phyloP scores from a whole-genome alignment of 2,797 vertebrate species.

The Dermochelys coriacea region DNA sequence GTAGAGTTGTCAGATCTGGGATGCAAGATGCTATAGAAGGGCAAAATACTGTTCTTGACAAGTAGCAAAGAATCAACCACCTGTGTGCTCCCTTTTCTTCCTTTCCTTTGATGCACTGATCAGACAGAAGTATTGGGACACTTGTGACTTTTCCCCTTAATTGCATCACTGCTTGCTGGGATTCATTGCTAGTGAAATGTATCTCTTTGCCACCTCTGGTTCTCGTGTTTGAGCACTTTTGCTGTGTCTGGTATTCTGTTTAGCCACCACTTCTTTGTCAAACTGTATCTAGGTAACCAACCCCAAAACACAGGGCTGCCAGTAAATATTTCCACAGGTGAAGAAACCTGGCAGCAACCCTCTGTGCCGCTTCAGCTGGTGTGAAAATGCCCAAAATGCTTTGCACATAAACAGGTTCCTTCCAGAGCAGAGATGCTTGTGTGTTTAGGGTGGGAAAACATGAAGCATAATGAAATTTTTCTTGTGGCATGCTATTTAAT shows the following conservation, averaged over 20 bases:
- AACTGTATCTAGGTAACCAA: background rate
- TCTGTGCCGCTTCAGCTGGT: background rate
- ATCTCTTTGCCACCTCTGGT: background rate
- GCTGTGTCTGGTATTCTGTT: fast-evolving
- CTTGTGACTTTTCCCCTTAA: background rate
- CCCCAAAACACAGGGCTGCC: background rate
- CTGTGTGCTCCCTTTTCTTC: background rate
- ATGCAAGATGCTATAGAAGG: background rate
- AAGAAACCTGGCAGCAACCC: background rate
- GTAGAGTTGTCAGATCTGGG: background rate
- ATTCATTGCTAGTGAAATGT: background rate
- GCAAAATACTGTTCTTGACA: background rate
- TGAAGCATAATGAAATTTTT: constrained; percentile 32
- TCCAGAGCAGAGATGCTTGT: background rate
- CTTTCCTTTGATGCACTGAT: background rate
- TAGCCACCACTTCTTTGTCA: background rate
- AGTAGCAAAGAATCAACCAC: background rate
- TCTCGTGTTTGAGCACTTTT: background rate
- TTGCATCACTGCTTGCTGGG: background rate
- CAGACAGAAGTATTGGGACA: background rate
- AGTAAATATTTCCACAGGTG: background rate
- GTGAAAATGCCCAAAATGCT: fast-evolving
- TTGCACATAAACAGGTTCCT: background rate
- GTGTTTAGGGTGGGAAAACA: constrained; percentile 38
- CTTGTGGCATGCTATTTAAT: background rate